Evolutionary conservation across 2,797 vertebrate genomes (phyloP).

Genomic region (Nyctalus aviator): DNA sequence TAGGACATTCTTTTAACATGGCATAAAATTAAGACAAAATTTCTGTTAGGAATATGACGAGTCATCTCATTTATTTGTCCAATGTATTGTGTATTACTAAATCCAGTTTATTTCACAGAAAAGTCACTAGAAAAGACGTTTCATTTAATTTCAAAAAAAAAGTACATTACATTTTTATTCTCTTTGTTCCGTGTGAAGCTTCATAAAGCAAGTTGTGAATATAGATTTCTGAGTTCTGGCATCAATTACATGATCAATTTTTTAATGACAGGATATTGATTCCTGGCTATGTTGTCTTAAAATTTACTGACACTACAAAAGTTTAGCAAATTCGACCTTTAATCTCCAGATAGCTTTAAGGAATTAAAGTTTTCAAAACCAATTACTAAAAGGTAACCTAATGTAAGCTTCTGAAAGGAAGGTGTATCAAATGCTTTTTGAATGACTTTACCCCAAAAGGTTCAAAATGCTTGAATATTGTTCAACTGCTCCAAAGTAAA

Average conservation of each 20-base stretch:
- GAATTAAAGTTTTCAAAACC: conserved; percentile 42
- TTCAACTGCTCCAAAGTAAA: conserved; percentile 22
- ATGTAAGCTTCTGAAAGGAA: background rate
- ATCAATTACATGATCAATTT: background rate
- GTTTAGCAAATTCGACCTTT: background rate
- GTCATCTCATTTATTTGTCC: conserved; percentile 30
- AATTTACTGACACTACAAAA: background rate
- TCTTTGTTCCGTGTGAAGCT: background rate
- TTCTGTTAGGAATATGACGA: conserved; percentile 52
- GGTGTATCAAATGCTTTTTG: background rate
- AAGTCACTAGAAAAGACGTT: background rate
- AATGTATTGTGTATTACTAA: background rate
- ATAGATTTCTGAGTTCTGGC: background rate
- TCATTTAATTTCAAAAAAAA: conserved; percentile 52
- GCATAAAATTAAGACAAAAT: conserved; percentile 52
- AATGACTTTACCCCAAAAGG: background rate
- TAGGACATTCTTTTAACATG: conserved; percentile 5
- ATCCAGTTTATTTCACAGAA: background rate
- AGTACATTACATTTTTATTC: background rate
- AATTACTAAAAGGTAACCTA: background rate
- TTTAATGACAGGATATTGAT: background rate
- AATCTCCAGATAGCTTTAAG: background rate
- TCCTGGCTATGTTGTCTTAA: background rate
- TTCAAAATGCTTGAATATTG: background rate
- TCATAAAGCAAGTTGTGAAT: conserved; percentile 7